Base-by-base conservation (phyloP, 2,888 invertebrate genomes). In the Pasiphila rectangulata region DNA sequence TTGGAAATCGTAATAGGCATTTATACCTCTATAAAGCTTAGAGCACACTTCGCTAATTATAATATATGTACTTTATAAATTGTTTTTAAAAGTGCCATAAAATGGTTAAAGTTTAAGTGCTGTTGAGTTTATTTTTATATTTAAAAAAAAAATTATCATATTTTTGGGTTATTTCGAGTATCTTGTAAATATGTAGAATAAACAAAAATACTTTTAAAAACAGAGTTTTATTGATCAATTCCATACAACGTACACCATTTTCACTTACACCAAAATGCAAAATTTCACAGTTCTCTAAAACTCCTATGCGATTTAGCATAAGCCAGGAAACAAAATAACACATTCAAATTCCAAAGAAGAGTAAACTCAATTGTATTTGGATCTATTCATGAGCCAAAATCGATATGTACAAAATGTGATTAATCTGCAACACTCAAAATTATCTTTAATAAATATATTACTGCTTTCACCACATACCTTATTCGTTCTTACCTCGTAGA, bases 201-300 rank as follows among this genome's bases (percentile, higher is more conserved):
- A 63, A 56, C 45, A 67, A 67, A 68, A 56, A 21, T 27, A 20
- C 21, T 32, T 47, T 64, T 61, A 57, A 71, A 73, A 75, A 72
- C 70, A 72, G 69, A 61, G 58, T 51, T 75, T 71, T 75, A 75
- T 76, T 69, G 66, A 61, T 76, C 72, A 78, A 76, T 79, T 76
- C 73, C 82, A 74, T 71, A 69, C 73, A 74, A 64, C 67, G 57
- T 68, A 63, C 64, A 72, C 64, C 72, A 75, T 70, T 81, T 76
- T 71, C 66, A 50, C 77, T 76, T 79, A 76, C 52, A 70, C 59
- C 46, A 40, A 66, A 61, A 56, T 53, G 54, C 46, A 59, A 59
- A 59, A 32, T 57, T 56, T 49, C 54, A 57, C 52, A 58, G 53
- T 68, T 69, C 69, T 67, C 67, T 72, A 44, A 41, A 9, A 36